These are phyloP conservation scores for Lumbricus terrestris DNA, from an alignment of 2,888 invertebrate genomes.

Conservation along the genomic window DNA sequence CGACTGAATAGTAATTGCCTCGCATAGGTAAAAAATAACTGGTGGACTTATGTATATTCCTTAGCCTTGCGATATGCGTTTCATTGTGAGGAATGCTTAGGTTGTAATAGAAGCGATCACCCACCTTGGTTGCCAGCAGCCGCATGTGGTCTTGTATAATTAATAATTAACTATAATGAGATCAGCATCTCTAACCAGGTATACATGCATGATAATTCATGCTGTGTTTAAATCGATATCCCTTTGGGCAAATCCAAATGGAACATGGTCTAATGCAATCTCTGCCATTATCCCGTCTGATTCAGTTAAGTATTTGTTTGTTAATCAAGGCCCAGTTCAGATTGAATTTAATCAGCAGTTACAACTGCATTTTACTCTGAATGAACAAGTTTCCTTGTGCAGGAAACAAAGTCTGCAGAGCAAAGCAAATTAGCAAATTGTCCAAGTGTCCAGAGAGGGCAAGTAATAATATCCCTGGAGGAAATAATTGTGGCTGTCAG, in stretches of 20 bases:
- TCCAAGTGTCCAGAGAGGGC: background rate
- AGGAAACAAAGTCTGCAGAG: background rate
- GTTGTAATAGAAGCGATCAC: background rate
- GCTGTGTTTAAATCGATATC: background rate
- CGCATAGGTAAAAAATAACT: background rate
- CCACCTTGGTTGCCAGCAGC: background rate
- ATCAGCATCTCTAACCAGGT: background rate
- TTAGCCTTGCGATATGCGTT: background rate
- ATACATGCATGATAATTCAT: background rate
- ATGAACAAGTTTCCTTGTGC: background rate
- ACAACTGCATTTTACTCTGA: background rate
- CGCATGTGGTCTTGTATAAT: background rate
- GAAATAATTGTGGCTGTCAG: background rate
- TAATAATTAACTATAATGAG: background rate
- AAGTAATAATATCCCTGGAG: background rate
- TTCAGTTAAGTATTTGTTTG: background rate
- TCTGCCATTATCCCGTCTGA: background rate
- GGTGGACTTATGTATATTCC: no score
- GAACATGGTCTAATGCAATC: background rate
- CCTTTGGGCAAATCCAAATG: background rate
- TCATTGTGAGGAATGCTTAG: background rate
- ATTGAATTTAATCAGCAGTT: background rate
- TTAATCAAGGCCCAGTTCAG: background rate
- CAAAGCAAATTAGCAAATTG: background rate
- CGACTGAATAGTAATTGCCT: background rate